Conservation (phyloP, 2,888 invertebrate species). For the Catocala nupta region DNA sequence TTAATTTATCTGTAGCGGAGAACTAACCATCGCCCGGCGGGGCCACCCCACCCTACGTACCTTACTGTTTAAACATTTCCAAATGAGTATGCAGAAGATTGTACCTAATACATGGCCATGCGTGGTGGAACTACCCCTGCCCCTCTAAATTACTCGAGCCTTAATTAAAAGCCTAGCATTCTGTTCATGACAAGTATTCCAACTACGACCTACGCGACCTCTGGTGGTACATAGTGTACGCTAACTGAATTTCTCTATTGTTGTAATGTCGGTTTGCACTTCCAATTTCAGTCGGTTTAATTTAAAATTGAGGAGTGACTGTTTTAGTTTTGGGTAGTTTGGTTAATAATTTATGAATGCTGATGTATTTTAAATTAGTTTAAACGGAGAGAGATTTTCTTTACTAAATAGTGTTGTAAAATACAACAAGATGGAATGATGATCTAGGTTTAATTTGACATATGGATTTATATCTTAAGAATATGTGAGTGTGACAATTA, state of each 20-base stretch:
- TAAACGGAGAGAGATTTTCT: background rate
- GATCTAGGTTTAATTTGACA: no score
- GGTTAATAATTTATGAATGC: conserved; percentile 9
- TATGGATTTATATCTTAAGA: no score
- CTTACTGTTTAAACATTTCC: conserved; percentile 84
- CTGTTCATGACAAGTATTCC: conserved; percentile 86
- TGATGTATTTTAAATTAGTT: conserved; percentile 14
- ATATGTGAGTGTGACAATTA: no score
- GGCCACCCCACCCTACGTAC: conserved; percentile 59
- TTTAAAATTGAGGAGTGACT: conserved; percentile 31
- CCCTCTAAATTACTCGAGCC: conserved; percentile 84
- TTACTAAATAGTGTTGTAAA: background rate
- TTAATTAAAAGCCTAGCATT: conserved; percentile 86
- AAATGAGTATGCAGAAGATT: conserved; percentile 86
- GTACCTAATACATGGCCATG: conserved; percentile 79
- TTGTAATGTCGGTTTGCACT: conserved; percentile 48
- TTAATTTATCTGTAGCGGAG: conserved; percentile 86
- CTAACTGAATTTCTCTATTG: conserved; percentile 70
- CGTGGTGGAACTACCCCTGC: conserved; percentile 67
- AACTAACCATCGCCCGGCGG: conserved; percentile 80
- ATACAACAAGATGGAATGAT: background rate
- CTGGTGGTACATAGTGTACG: conserved; percentile 63
- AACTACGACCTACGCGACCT: conserved; percentile 69
- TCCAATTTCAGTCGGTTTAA: conserved; percentile 46
- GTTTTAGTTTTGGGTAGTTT: conserved; percentile 13